These are phyloP conservation scores for Sebastes diaconus DNA, from an alignment of 2,797 vertebrate species.

Conservation along the genomic window DNA sequence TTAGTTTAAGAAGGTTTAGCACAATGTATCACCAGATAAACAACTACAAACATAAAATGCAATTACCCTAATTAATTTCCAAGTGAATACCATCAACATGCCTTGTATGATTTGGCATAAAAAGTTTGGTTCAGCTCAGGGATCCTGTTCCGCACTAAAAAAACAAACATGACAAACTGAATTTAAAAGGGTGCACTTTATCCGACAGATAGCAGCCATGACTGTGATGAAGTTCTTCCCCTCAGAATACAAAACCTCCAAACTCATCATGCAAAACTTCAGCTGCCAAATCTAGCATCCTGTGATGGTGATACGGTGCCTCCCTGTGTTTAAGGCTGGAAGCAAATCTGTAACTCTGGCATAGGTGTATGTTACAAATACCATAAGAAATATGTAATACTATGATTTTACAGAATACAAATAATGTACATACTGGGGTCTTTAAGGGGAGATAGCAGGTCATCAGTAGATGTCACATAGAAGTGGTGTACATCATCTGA, in stretches of 20 bases:
- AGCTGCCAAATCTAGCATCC: accelerated
- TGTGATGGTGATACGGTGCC: conserved; percentile 13
- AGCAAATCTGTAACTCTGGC: not conserved
- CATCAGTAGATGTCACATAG: no score
- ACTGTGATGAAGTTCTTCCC: not conserved
- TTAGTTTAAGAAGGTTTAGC: not conserved
- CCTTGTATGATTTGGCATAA: not conserved
- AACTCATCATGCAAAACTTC: not conserved
- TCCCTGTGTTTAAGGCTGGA: conserved; percentile 22
- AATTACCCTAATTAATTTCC: not conserved
- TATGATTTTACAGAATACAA: not conserved
- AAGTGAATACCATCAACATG: not conserved
- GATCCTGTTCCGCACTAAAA: not conserved
- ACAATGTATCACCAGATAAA: not conserved
- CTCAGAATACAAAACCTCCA: not conserved
- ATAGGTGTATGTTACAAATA: not conserved
- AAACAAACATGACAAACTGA: not conserved
- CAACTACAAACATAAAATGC: not conserved
- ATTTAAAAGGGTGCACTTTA: not conserved
- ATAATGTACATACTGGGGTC: accelerated
- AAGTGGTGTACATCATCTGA: no score
- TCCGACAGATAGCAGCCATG: not conserved
- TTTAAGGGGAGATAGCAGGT: no score
- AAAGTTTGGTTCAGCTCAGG: not conserved
- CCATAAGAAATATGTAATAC: not conserved